A percentile compares a stretch with the other conserved stretches of the same genome.
Evolutionary conservation across 92 coral and sea anemone species (phyloP).

Genomic region (Umimayanthus chanpuru): DNA sequence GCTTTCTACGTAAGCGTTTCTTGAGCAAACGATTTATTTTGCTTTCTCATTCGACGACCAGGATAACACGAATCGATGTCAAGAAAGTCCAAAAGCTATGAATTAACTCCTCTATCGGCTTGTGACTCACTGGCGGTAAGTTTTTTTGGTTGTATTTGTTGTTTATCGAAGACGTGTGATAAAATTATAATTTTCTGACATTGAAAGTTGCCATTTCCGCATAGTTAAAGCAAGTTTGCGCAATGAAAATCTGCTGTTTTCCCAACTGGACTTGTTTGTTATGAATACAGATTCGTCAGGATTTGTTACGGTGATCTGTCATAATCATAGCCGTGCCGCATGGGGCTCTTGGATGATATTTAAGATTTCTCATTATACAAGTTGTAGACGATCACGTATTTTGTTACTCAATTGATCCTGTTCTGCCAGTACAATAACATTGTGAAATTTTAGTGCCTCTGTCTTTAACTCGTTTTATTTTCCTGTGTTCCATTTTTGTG

Average conservation of each 20-base stretch:
- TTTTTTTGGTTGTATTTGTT: neutral
- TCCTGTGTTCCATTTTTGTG: too few relatives aligned
- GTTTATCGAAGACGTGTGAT: neutral
- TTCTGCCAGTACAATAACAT: too few relatives aligned
- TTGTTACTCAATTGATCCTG: neutral
- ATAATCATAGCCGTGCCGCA: neutral
- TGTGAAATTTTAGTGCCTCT: neutral
- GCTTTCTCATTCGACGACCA: conserved; percentile 1
- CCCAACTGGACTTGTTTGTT: neutral
- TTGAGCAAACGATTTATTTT: neutral
- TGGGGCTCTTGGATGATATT: neutral
- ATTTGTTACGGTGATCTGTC: neutral
- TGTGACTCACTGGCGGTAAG: conserved; percentile 29
- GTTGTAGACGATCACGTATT: neutral
- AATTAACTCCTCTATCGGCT: conserved; percentile 33
- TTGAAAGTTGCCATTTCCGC: neutral
- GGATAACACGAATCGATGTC: conserved; percentile 33
- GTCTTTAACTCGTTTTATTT: neutral
- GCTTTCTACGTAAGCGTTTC: neutral
- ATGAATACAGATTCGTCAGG: neutral
- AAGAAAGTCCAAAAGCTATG: conserved; percentile 32
- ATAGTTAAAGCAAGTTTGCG: conserved; percentile 4
- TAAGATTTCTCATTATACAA: neutral
- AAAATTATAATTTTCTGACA: neutral
- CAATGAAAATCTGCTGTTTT: neutral